Evolutionary conservation across 2,888 invertebrate genomes (phyloP).

Genomic region (Plebejus anna): DNA sequence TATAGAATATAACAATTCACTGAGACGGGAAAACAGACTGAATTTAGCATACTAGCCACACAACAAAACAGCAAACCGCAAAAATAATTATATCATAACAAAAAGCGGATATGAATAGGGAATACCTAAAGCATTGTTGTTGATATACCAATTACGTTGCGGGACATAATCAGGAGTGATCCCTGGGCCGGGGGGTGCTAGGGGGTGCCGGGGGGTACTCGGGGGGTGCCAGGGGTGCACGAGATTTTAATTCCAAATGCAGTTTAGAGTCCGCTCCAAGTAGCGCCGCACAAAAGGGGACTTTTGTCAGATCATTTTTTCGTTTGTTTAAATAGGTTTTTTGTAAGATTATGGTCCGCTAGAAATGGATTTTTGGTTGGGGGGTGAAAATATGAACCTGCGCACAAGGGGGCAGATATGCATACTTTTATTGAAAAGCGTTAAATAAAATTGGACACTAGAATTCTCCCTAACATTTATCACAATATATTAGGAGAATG

Average conservation of each 20-base stretch:
- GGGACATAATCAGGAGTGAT: constrained; percentile 77
- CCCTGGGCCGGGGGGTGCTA: constrained; percentile 38
- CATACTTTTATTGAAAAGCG: neutral
- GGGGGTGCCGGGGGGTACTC: neutral
- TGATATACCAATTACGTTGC: constrained; percentile 76
- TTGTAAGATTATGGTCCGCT: constrained; percentile 6
- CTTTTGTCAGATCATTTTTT: constrained; percentile 64
- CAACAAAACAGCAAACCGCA: constrained; percentile 35
- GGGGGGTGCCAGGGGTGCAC: neutral
- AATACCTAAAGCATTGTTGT: constrained; percentile 70
- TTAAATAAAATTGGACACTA: neutral
- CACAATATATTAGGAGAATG: too few relatives aligned
- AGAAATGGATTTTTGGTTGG: neutral
- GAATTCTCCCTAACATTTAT: too few relatives aligned
- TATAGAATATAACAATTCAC: neutral
- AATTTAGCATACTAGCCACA: neutral
- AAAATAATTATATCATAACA: constrained; percentile 44
- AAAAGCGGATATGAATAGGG: constrained; percentile 55
- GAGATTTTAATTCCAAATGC: constrained; percentile 78
- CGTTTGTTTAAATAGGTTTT: constrained; percentile 38
- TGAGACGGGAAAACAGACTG: neutral
- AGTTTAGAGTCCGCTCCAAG: constrained; percentile 68
- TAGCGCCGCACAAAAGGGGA: constrained; percentile 69
- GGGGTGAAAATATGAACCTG: constrained; percentile 1
- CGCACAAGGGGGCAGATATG: neutral